Conservation (phyloP, 2,888 invertebrate genomes). For the Drosophila monieri region DNA sequence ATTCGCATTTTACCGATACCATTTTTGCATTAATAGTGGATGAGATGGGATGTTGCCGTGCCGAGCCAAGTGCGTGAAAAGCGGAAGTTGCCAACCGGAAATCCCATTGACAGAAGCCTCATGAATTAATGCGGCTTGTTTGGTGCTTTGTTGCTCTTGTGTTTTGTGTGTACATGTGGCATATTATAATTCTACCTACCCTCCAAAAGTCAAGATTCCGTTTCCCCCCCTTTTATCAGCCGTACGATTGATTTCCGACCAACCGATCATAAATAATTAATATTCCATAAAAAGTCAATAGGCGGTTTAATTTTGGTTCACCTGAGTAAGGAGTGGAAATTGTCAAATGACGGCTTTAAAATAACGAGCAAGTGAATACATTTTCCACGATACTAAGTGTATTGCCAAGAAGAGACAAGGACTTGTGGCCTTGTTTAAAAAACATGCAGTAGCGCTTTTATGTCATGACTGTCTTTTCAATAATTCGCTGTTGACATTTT, state of each 20-base stretch:
- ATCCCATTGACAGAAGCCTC: conserved; percentile 67
- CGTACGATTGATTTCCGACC: conserved; percentile 31
- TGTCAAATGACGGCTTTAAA: conserved; percentile 1
- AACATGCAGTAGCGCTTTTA: conserved; percentile 43
- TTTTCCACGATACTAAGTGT: background rate
- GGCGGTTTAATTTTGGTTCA: conserved; percentile 16
- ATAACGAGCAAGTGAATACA: background rate
- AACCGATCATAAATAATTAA: conserved; percentile 36
- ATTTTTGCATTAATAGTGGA: conserved; percentile 41
- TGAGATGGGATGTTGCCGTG: conserved; percentile 25
- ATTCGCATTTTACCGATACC: conserved; percentile 19
- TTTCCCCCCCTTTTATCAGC: conserved; percentile 8
- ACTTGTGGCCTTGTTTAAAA: conserved; percentile 7
- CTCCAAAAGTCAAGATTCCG: conserved; percentile 31
- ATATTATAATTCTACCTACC: conserved; percentile 46
- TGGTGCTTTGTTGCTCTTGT: background rate
- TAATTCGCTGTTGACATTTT: conserved; percentile 70
- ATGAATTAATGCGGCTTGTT: conserved; percentile 68
- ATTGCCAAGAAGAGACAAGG: background rate
- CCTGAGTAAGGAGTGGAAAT: conserved; percentile 23
- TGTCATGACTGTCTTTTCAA: conserved; percentile 61
- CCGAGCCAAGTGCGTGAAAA: conserved; percentile 56
- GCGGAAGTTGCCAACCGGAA: conserved; percentile 71
- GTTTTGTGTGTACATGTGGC: conserved; percentile 41
- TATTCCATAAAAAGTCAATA: conserved; percentile 23